Evolutionary conservation across 2,113 vertebrate genomes (phyloP).

Genomic region (Porphyrio hochstetteri): DNA sequence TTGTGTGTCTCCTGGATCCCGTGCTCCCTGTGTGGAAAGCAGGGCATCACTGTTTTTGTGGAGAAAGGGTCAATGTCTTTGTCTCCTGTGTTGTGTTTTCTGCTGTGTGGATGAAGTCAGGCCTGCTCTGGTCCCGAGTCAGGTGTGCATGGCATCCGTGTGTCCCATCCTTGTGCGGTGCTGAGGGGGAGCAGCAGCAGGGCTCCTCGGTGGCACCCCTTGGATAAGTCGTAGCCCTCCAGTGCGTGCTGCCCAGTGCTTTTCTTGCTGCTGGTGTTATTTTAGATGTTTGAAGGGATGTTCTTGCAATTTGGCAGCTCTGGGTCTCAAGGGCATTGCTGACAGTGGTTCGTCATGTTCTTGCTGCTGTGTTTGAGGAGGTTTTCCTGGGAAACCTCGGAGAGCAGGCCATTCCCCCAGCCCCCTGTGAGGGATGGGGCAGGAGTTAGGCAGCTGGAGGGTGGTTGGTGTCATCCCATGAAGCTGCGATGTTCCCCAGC

Average conservation of each 20-base stretch:
- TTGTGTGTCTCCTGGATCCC: neutral
- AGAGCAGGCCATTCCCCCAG: neutral
- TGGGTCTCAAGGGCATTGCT: rapidly evolving
- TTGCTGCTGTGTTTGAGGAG: rapidly evolving
- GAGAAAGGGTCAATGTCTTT: neutral
- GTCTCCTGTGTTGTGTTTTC: neutral
- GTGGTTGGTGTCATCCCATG: neutral
- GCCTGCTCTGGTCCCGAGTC: neutral
- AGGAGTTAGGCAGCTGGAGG: neutral
- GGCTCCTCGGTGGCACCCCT: rapidly evolving
- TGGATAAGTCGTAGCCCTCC: neutral
- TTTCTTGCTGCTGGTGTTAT: rapidly evolving
- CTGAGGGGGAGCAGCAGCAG: rapidly evolving
- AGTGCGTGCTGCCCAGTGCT: rapidly evolving
- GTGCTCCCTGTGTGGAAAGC: neutral
- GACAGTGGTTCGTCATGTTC: neutral
- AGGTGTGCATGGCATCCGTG: neutral
- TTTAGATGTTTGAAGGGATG: neutral
- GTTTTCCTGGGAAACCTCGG: neutral
- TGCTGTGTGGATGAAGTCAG: rapidly evolving
- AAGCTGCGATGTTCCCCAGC: neutral
- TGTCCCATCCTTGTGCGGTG: rapidly evolving
- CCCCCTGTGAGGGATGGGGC: neutral
- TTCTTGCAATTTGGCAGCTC: rapidly evolving
- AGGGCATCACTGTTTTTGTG: rapidly evolving